A percentile compares a stretch with the other conserved stretches of the same genome.
Evolutionary conservation across 2,113 vertebrate genomes (phyloP).

Genomic region (Crotalus tigris): DNA sequence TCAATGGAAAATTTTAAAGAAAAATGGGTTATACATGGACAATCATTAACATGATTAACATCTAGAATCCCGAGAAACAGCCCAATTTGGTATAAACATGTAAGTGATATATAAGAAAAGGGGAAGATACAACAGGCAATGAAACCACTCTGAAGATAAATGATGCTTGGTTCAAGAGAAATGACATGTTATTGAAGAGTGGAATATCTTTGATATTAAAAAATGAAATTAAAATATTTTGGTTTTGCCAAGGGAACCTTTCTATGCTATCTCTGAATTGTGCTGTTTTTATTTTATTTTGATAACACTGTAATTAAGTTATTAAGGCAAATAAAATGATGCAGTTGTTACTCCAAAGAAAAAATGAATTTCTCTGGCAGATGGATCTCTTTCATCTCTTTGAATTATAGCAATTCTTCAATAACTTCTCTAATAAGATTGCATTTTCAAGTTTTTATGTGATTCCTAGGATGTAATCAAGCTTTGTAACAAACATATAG

Average conservation of each 20-base stretch:
- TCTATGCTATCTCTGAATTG: neutral
- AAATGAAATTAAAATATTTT: neutral
- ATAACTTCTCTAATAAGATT: neutral
- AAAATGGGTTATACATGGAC: slow-evolving; percentile 26
- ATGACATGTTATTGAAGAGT: slow-evolving; percentile 42
- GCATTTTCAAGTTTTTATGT: neutral
- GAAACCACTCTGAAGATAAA: slow-evolving; percentile 35
- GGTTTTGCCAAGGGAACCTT: slow-evolving; percentile 8
- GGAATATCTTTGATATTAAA: slow-evolving; percentile 8
- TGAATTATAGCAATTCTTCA: neutral
- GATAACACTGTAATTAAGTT: slow-evolving; percentile 6
- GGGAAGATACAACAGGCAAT: slow-evolving; percentile 16
- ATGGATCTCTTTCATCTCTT: neutral
- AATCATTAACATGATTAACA: neutral
- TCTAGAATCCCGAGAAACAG: slow-evolving; percentile 30
- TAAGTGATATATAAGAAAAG: slow-evolving; percentile 19
- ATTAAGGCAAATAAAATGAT: neutral
- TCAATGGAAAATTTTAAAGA: slow-evolving; percentile 30
- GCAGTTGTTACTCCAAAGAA: neutral
- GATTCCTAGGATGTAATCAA: neutral
- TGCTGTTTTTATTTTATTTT: neutral
- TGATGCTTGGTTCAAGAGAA: slow-evolving; percentile 19
- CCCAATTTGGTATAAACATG: neutral
- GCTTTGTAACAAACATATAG: neutral
- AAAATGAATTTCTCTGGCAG: neutral